Conservation (phyloP, 2,888 invertebrate genomes). For the Pseudococcus jackbeardsleyi region DNA sequence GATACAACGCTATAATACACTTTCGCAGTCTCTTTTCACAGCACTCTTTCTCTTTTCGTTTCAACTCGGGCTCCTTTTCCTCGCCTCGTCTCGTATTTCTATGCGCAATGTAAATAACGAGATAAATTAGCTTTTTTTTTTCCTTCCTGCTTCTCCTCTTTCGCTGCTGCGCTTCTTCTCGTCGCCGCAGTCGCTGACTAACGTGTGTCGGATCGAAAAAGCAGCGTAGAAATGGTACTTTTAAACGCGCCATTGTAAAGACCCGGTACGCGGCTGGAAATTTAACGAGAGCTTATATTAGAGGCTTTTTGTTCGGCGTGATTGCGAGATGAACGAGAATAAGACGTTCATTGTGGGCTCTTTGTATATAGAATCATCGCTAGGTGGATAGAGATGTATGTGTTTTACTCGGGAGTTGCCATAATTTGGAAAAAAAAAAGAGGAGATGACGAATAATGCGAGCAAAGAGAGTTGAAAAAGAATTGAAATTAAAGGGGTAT, state of each 20-base stretch:
- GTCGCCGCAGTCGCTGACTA: not conserved
- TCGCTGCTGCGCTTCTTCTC: not conserved
- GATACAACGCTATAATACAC: not conserved
- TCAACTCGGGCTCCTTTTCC: not conserved
- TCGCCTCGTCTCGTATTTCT: not conserved
- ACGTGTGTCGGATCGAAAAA: slow-evolving; percentile 24
- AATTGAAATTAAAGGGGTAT: not conserved
- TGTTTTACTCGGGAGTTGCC: not conserved
- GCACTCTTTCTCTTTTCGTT: slow-evolving; percentile 4
- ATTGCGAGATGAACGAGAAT: slow-evolving; percentile 28
- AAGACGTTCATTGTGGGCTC: not conserved
- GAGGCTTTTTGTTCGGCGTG: slow-evolving; percentile 28
- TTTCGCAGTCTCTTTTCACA: not conserved
- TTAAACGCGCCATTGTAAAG: slow-evolving; percentile 29
- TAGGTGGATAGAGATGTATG: not conserved
- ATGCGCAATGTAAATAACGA: slow-evolving; percentile 39
- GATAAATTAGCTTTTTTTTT: slow-evolving; percentile 38
- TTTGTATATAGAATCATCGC: slow-evolving; percentile 5
- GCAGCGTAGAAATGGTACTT: slow-evolving; percentile 9
- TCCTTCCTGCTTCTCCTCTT: not conserved
- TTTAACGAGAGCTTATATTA: slow-evolving; percentile 21
- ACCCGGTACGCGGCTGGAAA: not conserved
- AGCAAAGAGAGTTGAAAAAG: not conserved
- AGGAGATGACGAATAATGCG: not conserved
- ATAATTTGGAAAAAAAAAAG: not conserved